These are phyloP conservation scores for Dryococelus australis DNA, from an alignment of 2,888 invertebrate species.

Conservation along the genomic window DNA sequence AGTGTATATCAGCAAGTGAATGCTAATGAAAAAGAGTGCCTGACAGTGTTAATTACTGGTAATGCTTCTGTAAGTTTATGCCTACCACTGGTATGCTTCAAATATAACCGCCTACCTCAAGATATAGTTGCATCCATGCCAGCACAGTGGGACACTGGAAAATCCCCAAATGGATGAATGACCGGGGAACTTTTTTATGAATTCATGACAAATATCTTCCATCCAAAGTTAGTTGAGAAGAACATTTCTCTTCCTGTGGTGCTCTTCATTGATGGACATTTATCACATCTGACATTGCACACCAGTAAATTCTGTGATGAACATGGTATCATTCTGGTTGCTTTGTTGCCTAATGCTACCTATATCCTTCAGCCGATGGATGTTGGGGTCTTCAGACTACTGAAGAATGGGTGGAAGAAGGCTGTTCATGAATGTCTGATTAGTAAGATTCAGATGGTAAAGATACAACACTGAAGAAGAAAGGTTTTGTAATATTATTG, in stretches of 20 bases:
- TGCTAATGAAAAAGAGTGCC: not conserved
- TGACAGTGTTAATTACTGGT: slow-evolving; percentile 35
- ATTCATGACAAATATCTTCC: slow-evolving; percentile 46
- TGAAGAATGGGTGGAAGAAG: too few species aligned
- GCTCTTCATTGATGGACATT: slow-evolving; percentile 49
- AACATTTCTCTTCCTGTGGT: slow-evolving; percentile 49
- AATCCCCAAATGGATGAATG: slow-evolving; percentile 42
- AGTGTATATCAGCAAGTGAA: slow-evolving; percentile 46
- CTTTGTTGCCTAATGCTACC: too few species aligned
- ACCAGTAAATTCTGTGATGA: slow-evolving; percentile 56
- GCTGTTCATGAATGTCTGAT: slow-evolving; percentile 54
- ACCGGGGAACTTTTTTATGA: slow-evolving; percentile 44
- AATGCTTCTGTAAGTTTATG: slow-evolving; percentile 50
- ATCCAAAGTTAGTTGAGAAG: slow-evolving; percentile 46
- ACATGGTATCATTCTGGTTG: too few species aligned
- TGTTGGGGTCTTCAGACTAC: too few species aligned
- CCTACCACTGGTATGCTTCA: slow-evolving; percentile 42
- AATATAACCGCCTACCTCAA: not conserved
- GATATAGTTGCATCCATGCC: slow-evolving; percentile 38
- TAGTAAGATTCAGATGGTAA: slow-evolving; percentile 48
- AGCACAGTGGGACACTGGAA: slow-evolving; percentile 45
- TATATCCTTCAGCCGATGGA: too few species aligned
- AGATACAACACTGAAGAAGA: too few species aligned
- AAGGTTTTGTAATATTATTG: too few species aligned
- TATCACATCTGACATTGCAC: slow-evolving; percentile 51